Percentiles rank a stretch among this genome's conserved stretches.
Evolutionary conservation across 2,113 vertebrate genomes (phyloP).

Genomic region (Todiramphus saurophagus): DNA sequence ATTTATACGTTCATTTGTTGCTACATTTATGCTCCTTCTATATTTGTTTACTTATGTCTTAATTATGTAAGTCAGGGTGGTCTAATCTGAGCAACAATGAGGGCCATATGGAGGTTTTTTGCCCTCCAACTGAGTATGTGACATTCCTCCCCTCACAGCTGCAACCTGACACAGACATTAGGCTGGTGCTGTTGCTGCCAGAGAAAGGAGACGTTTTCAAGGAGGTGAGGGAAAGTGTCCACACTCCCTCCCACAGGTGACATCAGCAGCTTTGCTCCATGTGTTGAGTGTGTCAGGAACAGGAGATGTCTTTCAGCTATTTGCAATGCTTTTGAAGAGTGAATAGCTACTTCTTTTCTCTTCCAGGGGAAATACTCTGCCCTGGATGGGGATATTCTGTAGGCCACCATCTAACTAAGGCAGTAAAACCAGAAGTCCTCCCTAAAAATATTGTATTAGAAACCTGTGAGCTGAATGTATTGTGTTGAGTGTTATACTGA

Average conservation of each 20-base stretch:
- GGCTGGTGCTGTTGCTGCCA: background rate
- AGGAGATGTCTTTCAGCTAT: background rate
- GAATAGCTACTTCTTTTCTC: background rate
- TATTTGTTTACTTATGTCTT: slow-evolving; percentile 28
- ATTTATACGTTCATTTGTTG: background rate
- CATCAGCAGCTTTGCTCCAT: background rate
- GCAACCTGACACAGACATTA: background rate
- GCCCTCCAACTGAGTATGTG: background rate
- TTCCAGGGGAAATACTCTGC: background rate
- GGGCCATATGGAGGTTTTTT: slow-evolving; percentile 35
- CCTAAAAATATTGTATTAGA: background rate
- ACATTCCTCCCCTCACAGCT: slow-evolving; percentile 12
- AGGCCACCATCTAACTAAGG: background rate
- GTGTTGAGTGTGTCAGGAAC: background rate
- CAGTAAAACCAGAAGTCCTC: background rate
- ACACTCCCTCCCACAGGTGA: background rate
- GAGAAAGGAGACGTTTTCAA: background rate
- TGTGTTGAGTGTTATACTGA: background rate
- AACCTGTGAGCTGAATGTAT: background rate
- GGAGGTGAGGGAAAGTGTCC: background rate
- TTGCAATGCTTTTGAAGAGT: background rate
- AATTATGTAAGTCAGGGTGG: background rate
- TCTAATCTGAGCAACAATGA: slow-evolving; percentile 17
- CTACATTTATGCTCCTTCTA: background rate
- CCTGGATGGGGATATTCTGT: background rate